Conservation (phyloP, 2,113 vertebrate genomes). For the Rhinolophus ferrumequinum region DNA sequence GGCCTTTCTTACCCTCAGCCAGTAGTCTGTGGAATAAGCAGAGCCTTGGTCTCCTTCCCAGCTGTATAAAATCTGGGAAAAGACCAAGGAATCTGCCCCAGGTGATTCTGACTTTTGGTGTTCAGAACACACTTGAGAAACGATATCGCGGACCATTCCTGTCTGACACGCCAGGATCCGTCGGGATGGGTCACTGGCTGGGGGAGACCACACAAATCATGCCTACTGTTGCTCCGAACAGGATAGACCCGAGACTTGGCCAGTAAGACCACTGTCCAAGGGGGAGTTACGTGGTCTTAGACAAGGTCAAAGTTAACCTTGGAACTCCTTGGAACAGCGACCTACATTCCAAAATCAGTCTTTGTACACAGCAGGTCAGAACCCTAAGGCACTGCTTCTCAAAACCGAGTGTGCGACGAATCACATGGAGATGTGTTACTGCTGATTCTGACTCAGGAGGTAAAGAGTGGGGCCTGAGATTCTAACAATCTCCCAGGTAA, state of each 20-base stretch:
- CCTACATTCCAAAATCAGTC: neutral
- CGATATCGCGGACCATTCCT: neutral
- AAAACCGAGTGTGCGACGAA: neutral
- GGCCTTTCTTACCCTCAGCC: neutral
- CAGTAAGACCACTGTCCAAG: neutral
- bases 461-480: neutral
- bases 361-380: neutral
- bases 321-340: neutral
- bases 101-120: neutral
- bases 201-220: neutral
- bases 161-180: neutral
- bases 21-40: neutral
- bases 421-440: neutral
- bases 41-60: neutral
- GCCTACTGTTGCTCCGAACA: neutral
- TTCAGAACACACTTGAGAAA: neutral
- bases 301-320: neutral
- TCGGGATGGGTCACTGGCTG: neutral
- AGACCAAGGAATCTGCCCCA: neutral
- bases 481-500: neutral
- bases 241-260: neutral
- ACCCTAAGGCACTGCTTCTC: neutral
- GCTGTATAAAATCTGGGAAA: neutral
- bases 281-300: neutral
- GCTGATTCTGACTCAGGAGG: neutral